Evolutionary conservation across 2,113 vertebrate species (phyloP).

Genomic region (Prochilodus magdalenae): DNA sequence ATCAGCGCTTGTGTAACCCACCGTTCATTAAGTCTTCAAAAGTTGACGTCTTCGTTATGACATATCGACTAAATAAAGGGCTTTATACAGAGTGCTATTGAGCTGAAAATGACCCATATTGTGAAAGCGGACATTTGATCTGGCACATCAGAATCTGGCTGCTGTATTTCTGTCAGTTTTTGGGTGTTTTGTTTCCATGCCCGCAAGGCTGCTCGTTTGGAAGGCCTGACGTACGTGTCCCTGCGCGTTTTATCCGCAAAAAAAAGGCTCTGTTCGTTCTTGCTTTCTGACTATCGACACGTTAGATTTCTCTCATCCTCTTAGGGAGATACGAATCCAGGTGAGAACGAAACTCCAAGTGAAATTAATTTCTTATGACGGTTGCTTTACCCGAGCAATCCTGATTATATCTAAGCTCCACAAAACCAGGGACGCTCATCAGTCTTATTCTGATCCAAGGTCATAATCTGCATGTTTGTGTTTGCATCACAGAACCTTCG

Average conservation of each 20-base stretch:
- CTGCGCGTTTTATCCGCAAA: slow-evolving; percentile 2
- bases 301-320: slow-evolving; percentile 39
- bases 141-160: not conserved
- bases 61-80: not conserved
- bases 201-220: slow-evolving; percentile 13
- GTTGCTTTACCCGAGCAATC: slow-evolving; percentile 24
- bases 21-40: not conserved
- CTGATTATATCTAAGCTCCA: slow-evolving; percentile 31
- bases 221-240: slow-evolving; percentile 20
- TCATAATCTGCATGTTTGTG: not conserved
- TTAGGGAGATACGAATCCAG: slow-evolving; percentile 30
- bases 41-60: not conserved
- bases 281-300: slow-evolving; percentile 15
- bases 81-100: not conserved
- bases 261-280: not conserved
- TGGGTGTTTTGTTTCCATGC: slow-evolving; percentile 37
- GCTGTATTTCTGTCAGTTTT: slow-evolving; percentile 33
- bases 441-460: slow-evolving; percentile 2
- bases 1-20: not conserved
- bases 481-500: not conserved
- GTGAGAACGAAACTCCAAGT: slow-evolving; percentile 22
- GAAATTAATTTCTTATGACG: slow-evolving; percentile 27
- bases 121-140: slow-evolving; percentile 38
- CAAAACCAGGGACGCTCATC: not conserved
- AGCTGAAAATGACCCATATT: not conserved